phyloP scores from a whole-genome alignment of 2,888 invertebrate genomes.

The Lissocephala sabroskyi region DNA sequence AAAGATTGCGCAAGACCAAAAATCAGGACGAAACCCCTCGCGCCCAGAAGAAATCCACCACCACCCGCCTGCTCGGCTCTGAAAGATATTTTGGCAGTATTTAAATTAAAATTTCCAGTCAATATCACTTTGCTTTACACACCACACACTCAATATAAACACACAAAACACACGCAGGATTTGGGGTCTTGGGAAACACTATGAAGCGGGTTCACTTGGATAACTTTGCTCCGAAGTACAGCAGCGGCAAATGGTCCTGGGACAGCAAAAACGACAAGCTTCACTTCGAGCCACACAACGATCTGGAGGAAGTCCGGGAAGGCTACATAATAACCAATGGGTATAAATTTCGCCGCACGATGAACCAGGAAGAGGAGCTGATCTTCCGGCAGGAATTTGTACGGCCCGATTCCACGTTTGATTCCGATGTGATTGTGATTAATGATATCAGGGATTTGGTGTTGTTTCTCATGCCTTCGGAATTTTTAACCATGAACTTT shows the following conservation, averaged over 20 bases:
- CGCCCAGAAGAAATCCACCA: no score
- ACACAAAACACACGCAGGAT: no score
- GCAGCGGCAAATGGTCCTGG: conserved; percentile 67
- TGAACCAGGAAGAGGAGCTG: conserved; percentile 67
- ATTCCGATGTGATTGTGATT: conserved; percentile 43
- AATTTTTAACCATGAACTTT: conserved; percentile 53
- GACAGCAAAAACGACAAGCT: conserved; percentile 41
- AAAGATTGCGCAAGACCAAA: conserved; percentile 17
- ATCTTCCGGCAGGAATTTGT: conserved; percentile 63
- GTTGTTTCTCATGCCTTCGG: conserved; percentile 62
- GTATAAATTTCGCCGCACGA: conserved; percentile 49
- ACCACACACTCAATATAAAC: no score
- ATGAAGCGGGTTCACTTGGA: conserved; percentile 62
- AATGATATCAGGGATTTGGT: conserved; percentile 68
- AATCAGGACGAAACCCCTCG: no score
- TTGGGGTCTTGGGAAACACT: no score
- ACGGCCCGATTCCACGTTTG: conserved; percentile 41
- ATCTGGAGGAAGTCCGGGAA: conserved; percentile 31
- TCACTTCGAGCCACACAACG: conserved; percentile 39
- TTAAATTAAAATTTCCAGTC: no score
- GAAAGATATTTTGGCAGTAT: no score
- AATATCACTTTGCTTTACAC: no score
- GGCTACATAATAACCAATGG: conserved; percentile 48
- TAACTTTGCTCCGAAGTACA: conserved; percentile 53
- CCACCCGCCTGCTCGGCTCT: no score